These are phyloP conservation scores for Physella acuta DNA, from an alignment of 1,140 invertebrate species.

Conservation along the genomic window DNA sequence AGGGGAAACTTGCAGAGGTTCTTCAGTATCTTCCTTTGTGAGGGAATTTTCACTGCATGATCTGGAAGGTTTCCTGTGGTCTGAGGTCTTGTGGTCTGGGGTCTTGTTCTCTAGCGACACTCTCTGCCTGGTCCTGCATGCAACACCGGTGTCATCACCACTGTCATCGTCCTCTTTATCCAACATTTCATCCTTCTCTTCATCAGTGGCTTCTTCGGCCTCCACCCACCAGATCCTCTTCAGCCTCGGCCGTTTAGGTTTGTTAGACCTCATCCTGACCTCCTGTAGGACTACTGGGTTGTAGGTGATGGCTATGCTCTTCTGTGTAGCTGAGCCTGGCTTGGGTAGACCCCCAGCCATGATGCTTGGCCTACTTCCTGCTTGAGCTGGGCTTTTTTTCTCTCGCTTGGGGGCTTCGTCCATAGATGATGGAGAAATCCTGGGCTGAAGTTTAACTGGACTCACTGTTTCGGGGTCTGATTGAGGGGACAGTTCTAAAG, in stretches of 20 bases:
- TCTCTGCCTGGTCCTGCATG: neutral
- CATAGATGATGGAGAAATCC: slow-evolving; percentile 20
- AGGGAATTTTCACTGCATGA: no score
- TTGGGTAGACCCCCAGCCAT: slow-evolving; percentile 17
- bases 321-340: slow-evolving; percentile 1
- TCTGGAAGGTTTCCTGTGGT: no score
- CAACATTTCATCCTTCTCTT: neutral
- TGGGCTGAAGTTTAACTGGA: slow-evolving; percentile 15
- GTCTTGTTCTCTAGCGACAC: neutral
- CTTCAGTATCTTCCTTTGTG: neutral
- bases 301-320: slow-evolving; percentile 15
- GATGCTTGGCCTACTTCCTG: slow-evolving; percentile 4
- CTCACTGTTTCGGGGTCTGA: slow-evolving; percentile 8
- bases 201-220: slow-evolving; percentile 6
- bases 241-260: slow-evolving; percentile 6
- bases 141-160: slow-evolving; percentile 8
- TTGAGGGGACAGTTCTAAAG: slow-evolving; percentile 22
- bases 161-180: slow-evolving; percentile 3
- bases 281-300: slow-evolving; percentile 8
- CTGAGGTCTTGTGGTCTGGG: neutral
- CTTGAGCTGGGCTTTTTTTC: slow-evolving; percentile 15
- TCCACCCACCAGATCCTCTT: slow-evolving; percentile 26
- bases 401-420: slow-evolving; percentile 10
- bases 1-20: neutral
- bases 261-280: neutral